phyloP scores from a whole-genome alignment of 2,797 vertebrate genomes.

The Myotis planiceps region DNA sequence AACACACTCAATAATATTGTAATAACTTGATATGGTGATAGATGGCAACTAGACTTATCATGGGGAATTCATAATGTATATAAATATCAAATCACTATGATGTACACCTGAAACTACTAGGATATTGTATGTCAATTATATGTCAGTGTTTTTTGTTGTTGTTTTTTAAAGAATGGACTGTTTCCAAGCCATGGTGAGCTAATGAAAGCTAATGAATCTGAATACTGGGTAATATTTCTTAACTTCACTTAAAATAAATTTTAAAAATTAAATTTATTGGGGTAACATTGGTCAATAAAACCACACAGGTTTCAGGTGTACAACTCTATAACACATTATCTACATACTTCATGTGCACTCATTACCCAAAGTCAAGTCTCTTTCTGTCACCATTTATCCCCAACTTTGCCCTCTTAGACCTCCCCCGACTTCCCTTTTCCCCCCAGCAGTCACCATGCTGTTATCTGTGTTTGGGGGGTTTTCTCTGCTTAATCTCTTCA shows the following conservation, averaged over 20 bases:
- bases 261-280: neutral
- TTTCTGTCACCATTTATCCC: neutral
- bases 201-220: neutral
- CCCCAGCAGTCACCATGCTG: neutral
- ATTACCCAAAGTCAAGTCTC: neutral
- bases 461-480: neutral
- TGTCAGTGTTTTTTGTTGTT: neutral
- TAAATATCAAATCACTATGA: neutral
- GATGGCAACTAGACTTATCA: neutral
- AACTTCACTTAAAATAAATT: slow-evolving; percentile 27
- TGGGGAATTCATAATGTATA: neutral
- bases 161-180: no score
- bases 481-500: neutral
- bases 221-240: neutral
- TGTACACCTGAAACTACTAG: neutral
- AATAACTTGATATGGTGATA: neutral
- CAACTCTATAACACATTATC: neutral
- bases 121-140: neutral
- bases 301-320: neutral
- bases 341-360: neutral
- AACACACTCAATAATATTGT: no score
- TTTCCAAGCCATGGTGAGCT: neutral
- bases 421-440: no score
- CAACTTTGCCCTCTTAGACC: no score
- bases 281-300: neutral